phyloP scores from a whole-genome alignment of 2,113 vertebrate genomes.

The Candoia aspera region DNA sequence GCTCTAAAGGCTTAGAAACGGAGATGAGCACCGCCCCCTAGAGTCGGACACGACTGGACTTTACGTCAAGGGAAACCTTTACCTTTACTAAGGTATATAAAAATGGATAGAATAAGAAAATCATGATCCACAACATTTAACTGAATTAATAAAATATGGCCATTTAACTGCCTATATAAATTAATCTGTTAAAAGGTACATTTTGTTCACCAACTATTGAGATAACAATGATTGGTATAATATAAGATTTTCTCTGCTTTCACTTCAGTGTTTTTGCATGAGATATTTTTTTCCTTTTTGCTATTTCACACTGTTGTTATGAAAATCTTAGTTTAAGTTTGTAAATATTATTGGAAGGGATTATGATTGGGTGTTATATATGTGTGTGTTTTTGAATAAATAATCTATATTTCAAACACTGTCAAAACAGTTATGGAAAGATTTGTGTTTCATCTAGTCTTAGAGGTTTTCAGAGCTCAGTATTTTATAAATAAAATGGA shows the following conservation, averaged over 20 bases:
- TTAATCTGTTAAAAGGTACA: neutral
- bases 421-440: too few relatives aligned
- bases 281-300: neutral
- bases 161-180: neutral
- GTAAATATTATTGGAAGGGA: neutral
- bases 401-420: neutral
- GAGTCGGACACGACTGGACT: too few relatives aligned
- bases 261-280: neutral
- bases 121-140: neutral
- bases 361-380: neutral
- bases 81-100: neutral
- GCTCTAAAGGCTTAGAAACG: too few relatives aligned
- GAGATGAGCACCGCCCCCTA: too few relatives aligned
- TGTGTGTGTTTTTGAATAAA: neutral
- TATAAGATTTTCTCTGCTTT: neutral
- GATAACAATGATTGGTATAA: neutral
- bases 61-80: too few relatives aligned
- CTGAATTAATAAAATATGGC: neutral
- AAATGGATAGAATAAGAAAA: neutral
- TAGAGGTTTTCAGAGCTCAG: too few relatives aligned
- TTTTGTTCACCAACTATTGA: neutral
- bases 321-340: neutral
- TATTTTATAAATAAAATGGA: neutral
- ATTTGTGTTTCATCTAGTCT: too few relatives aligned
- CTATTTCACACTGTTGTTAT: neutral